Conservation (phyloP, 2,113 vertebrate species). For the Lota lota region DNA sequence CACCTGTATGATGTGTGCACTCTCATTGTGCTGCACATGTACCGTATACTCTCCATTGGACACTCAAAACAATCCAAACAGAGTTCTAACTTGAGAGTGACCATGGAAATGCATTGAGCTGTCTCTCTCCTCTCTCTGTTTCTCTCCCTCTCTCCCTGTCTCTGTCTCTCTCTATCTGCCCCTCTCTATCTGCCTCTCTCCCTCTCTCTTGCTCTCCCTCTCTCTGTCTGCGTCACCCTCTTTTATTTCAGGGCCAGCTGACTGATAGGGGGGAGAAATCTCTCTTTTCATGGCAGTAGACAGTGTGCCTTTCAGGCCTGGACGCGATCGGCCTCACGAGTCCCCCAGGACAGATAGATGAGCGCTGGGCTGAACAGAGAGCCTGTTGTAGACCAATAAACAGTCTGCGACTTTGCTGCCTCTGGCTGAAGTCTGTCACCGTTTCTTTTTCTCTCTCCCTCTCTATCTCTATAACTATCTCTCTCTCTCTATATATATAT, state of each 20-base stretch:
- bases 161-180: no score
- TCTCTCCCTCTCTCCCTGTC: no score
- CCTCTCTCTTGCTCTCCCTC: background rate
- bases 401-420: constrained; percentile 38
- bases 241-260: constrained; percentile 26
- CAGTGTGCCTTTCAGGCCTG: constrained; percentile 57
- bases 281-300: constrained; percentile 48
- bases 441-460: background rate
- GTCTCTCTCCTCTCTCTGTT: no score
- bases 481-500: background rate
- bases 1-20: background rate
- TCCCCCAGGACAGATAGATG: constrained; percentile 52
- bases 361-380: constrained; percentile 53
- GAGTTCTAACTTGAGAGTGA: background rate
- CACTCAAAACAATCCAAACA: background rate
- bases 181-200: no score
- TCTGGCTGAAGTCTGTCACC: no score
- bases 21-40: no score
- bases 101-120: constrained; percentile 5
- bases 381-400: constrained; percentile 60
- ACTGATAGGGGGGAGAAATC: constrained; percentile 37
- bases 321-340: constrained; percentile 53
- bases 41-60: no score
- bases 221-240: background rate
- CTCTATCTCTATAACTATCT: background rate